Conservation (phyloP, 37 sponge, comb jelly and placozoan genomes). For the Crambe crambe region DNA sequence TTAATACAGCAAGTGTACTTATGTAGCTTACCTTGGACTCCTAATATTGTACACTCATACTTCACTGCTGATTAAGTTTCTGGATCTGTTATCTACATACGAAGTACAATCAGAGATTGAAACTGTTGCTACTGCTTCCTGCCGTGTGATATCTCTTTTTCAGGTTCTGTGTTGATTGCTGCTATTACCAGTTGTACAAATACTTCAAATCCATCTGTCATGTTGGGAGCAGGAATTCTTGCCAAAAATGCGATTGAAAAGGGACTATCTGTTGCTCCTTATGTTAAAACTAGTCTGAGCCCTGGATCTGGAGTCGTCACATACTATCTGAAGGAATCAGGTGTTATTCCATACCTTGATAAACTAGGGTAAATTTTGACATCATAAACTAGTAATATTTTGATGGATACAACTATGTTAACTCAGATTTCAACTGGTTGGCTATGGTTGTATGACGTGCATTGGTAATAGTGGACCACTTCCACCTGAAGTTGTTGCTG, state of each 20-base stretch:
- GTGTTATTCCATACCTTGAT: constrained; percentile 85
- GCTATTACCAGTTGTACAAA: constrained; percentile 97
- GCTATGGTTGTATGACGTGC: constrained; percentile 95
- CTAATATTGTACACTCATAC: too few species aligned
- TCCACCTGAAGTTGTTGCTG: constrained; percentile 66
- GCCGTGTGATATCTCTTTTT: too few species aligned
- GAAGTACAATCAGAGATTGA: too few species aligned
- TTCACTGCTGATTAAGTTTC: too few species aligned
- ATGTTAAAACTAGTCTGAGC: constrained; percentile 88
- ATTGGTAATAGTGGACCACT: constrained; percentile 94
- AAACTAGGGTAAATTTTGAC: constrained; percentile 82
- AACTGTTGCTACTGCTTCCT: too few species aligned
- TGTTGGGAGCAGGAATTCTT: constrained; percentile 93
- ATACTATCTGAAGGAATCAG: constrained; percentile 87
- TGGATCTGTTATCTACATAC: too few species aligned
- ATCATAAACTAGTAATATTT: not conserved
- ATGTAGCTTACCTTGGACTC: too few species aligned
- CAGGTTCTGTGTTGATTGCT: constrained; percentile 89
- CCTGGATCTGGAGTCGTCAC: constrained; percentile 89
- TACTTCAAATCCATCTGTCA: constrained; percentile 95
- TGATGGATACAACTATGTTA: not conserved
- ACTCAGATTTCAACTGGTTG: constrained; percentile 74
- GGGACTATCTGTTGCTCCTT: constrained; percentile 81
- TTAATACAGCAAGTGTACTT: too few species aligned
- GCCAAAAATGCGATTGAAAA: constrained; percentile 86